Percentiles rank a stretch among this genome's conserved stretches.
phyloP scores from a whole-genome alignment of 2,888 invertebrate species.

The Athrips mouffetella region DNA sequence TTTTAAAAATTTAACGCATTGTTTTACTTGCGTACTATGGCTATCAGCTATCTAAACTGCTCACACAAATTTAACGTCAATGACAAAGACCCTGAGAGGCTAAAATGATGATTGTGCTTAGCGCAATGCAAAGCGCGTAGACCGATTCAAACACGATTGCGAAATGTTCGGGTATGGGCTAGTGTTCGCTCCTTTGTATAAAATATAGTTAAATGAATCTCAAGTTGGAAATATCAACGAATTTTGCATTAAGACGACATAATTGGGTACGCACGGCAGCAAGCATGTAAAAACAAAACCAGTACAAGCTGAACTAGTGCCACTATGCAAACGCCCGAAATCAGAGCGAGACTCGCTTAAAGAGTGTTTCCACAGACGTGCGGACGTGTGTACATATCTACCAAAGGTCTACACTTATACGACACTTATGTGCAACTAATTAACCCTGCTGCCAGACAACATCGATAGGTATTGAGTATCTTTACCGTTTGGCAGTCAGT shows the following conservation, averaged over 20 bases:
- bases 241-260: neutral
- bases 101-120: neutral
- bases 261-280: too few relatives aligned
- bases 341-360: too few relatives aligned
- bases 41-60: neutral
- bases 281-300: too few relatives aligned
- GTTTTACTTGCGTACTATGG: neutral
- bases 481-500: too few relatives aligned
- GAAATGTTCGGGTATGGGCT: constrained; percentile 30
- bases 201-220: constrained; percentile 9
- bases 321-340: too few relatives aligned
- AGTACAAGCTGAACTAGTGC: too few relatives aligned
- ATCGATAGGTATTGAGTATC: too few relatives aligned
- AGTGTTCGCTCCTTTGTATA: constrained; percentile 12
- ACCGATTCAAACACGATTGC: constrained; percentile 28
- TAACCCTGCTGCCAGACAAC: too few relatives aligned
- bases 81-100: constrained; percentile 2
- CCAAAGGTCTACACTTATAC: too few relatives aligned
- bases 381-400: too few relatives aligned
- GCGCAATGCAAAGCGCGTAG: constrained; percentile 1
- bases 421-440: too few relatives aligned
- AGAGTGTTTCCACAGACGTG: too few relatives aligned
- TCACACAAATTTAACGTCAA: neutral
- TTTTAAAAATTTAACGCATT: neutral
- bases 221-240: constrained; percentile 4